Conservation (phyloP, 92 coral and sea anemone genomes). For the Diadumene lineata region DNA sequence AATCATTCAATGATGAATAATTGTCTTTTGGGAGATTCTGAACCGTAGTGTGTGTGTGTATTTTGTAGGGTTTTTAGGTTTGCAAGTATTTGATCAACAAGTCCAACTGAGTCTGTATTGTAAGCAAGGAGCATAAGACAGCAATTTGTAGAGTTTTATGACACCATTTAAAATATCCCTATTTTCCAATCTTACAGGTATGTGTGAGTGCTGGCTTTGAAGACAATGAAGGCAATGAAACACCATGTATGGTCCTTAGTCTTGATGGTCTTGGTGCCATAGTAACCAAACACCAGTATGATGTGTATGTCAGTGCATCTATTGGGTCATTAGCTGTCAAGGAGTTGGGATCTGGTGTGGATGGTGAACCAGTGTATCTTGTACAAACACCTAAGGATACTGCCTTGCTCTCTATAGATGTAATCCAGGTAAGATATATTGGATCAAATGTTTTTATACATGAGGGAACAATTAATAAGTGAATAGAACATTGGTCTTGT, state of each 20-base stretch:
- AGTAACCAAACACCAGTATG: slow-evolving; percentile 81
- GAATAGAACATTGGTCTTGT: no score
- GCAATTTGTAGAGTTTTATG: no score
- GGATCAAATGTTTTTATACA: no score
- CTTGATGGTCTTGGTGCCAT: slow-evolving; percentile 73
- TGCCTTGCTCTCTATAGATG: slow-evolving; percentile 72
- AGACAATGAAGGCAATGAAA: slow-evolving; percentile 60
- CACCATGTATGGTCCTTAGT: slow-evolving; percentile 65
- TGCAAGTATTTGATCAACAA: no score
- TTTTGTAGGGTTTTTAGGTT: no score
- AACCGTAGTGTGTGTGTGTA: no score
- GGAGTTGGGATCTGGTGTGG: slow-evolving; percentile 85
- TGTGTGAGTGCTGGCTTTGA: slow-evolving; percentile 62
- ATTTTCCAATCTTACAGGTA: slow-evolving; percentile 38
- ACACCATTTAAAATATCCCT: background rate
- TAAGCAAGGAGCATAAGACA: no score
- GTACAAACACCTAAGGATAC: slow-evolving; percentile 83
- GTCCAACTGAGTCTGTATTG: no score
- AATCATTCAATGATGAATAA: no score
- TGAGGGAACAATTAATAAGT: no score
- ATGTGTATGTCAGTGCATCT: slow-evolving; percentile 73
- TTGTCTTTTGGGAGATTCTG: no score
- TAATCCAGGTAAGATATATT: slow-evolving; percentile 56
- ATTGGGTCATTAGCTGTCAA: slow-evolving; percentile 76
- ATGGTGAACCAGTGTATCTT: slow-evolving; percentile 77